Base-by-base conservation (phyloP, 2,113 vertebrate species). In the Talpa occidentalis region DNA sequence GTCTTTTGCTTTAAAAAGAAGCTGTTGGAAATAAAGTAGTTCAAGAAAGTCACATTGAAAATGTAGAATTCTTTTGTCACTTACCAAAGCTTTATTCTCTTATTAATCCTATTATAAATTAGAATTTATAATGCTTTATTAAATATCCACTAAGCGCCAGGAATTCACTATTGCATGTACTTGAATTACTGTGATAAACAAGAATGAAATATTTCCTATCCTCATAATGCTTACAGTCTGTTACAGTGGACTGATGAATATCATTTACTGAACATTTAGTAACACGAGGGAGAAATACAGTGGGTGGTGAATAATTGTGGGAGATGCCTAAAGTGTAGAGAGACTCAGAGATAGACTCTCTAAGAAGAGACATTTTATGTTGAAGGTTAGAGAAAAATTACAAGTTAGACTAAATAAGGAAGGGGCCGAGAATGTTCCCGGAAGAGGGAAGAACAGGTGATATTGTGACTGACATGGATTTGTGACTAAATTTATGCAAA, bases 21-120 rank as follows among this genome's bases (percentile, higher is more conserved):
- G 4, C 78, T 64, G 16, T 60, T 92, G 10, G 17, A 94, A 83
- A 79, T 78, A 85, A 96, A 89, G 85, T 86, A 82, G 5, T 94
- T 78, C 11, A 66, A 24, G 11, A 78, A 78, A 88, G 72, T 91
- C 9, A 69, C 44, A 86, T 86, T 59, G 26, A 93, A 54, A 79
- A n/a, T 56, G 0, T 32, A 59, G 5, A 49, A 56, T n/a, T 40
- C 14, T 21, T 80, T 24, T 64, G n/a, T n/a, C 6, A 56, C 4
- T 59, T 82, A 52, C 44, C 42, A 37, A 52, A 70, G 0, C 0
- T 40, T 77, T 74, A 42, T 24, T 7, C 4, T 81, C 16, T 74
- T 81, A n/a, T 64, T 82, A 79, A 35, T 47, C 14, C n/a, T 70
- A 22, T 24, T 70, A 28, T 76, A 54, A 89, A 73, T 77, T 60